A percentile compares a stretch with the other conserved stretches of the same genome.
phyloP scores from a whole-genome alignment of 2,113 vertebrate species.

The Heteronetta atricapilla region DNA sequence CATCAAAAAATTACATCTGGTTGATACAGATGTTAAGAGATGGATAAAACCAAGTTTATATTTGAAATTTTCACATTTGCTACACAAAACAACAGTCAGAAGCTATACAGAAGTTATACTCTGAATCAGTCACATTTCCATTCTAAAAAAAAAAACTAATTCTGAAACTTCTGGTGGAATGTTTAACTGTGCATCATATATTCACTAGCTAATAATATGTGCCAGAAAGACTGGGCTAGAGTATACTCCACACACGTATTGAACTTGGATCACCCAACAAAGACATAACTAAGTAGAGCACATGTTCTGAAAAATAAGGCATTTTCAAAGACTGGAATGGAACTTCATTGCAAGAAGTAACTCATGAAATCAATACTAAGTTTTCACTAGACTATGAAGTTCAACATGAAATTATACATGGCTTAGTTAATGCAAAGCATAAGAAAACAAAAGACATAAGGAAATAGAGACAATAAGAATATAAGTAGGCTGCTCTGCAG shows the following conservation, averaged over 20 bases:
- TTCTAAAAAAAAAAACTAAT: not conserved
- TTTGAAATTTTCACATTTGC: not conserved
- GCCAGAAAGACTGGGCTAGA: not conserved
- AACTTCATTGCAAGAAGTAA: not conserved
- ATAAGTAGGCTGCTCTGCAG: not conserved
- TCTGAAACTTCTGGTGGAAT: not conserved
- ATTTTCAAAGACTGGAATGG: not conserved
- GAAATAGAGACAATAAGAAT: not conserved
- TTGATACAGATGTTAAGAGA: not conserved
- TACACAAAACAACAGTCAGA: not conserved
- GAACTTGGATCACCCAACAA: not conserved
- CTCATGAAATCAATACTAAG: not conserved
- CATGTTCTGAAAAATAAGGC: not conserved
- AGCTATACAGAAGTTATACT: not conserved
- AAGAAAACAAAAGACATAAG: not conserved
- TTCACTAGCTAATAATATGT: not conserved
- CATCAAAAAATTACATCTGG: not conserved
- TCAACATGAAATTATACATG: not conserved
- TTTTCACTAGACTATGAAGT: not conserved
- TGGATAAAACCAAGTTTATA: not conserved
- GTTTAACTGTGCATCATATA: not conserved
- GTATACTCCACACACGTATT: accelerated
- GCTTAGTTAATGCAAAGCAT: not conserved
- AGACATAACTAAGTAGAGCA: not conserved
- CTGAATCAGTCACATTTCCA: not conserved